Base-by-base conservation (phyloP, 2,113 vertebrate species). In the Puffinus mauretanicus region DNA sequence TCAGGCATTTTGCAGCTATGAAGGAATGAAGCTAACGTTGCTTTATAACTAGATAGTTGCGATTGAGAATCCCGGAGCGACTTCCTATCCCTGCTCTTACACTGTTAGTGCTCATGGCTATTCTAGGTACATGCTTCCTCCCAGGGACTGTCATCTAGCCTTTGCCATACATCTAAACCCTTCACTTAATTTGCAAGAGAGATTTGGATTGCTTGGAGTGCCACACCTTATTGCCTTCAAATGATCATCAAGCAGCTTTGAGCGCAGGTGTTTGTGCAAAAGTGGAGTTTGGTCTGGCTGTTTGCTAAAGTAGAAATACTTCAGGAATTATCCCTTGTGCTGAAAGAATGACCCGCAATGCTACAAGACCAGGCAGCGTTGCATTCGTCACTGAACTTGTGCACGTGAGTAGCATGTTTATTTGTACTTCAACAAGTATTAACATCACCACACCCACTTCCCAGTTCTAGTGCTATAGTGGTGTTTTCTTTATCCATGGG, bases 341-440 rank as follows among this genome's bases (percentile, higher is more conserved):
- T 62, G 44, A 49, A 52, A 86, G 44, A 49, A 38, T 34, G 32
- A 7, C 30, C 22, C 3, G 11, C 49, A 30, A 27, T 24, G 46
- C 78, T 70, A 8, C 25, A 24, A 62, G 76, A 66, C 46, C n/a
- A 21, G 61, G 26, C 30, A 51, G 40, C 11, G 4, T 32, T 54
- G 64, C 10, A 9, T 72, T 72, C 5, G 32, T 60, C 42, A 18
- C 40, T 57, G 69, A 86, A 46, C 36, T 73, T 6, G 5, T 38
- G 62, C 1, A 1, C 4, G 1, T 40, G 36, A 66, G 42, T 44
- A 6, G 42, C 0, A 0, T 15, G 27, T 13, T 51, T 67, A 25
- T 75, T 85, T 60, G n/a, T 6, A 1, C 34, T 92, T 75, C 29
- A 66, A 14, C 36, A 42, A 26, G 40, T 47, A 26, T 46, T 66